phyloP scores from a whole-genome alignment of 2,888 invertebrate genomes.

The Acrobasis suavella region DNA sequence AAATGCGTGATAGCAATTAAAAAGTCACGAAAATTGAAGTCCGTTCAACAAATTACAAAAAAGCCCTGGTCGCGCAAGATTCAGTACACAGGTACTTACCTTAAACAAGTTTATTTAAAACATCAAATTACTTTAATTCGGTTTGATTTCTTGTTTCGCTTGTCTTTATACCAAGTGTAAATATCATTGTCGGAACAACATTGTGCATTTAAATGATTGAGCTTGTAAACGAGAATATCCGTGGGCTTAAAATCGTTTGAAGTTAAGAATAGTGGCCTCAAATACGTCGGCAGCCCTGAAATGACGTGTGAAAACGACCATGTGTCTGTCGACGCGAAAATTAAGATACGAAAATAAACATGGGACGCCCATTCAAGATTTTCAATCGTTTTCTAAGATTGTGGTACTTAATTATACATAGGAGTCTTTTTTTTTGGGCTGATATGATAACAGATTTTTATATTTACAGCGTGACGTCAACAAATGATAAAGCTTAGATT shows the following conservation, averaged over 20 bases:
- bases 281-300: conserved; percentile 11
- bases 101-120: no score
- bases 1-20: no score
- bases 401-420: background rate
- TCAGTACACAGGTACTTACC: no score
- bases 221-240: conserved; percentile 10
- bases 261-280: conserved; percentile 16
- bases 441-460: background rate
- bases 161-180: no score
- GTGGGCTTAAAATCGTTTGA: conserved; percentile 3
- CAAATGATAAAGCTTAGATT: no score
- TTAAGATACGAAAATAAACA: conserved; percentile 7
- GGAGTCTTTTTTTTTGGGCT: background rate
- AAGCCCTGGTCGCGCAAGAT: no score
- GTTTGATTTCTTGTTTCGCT: no score
- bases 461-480: no score
- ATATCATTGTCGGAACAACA: background rate
- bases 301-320: conserved; percentile 10
- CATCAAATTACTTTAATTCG: no score
- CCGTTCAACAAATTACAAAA: no score
- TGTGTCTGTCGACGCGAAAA: conserved; percentile 9
- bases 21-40: no score
- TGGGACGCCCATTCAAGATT: conserved; percentile 6
- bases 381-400: conserved; percentile 3
- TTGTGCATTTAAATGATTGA: conserved; percentile 1